Evolutionary conservation across 2,888 invertebrate genomes (phyloP), one percentile per base, ranked within the genome.

Genomic region (Steinernema carpocapsae): DNA sequence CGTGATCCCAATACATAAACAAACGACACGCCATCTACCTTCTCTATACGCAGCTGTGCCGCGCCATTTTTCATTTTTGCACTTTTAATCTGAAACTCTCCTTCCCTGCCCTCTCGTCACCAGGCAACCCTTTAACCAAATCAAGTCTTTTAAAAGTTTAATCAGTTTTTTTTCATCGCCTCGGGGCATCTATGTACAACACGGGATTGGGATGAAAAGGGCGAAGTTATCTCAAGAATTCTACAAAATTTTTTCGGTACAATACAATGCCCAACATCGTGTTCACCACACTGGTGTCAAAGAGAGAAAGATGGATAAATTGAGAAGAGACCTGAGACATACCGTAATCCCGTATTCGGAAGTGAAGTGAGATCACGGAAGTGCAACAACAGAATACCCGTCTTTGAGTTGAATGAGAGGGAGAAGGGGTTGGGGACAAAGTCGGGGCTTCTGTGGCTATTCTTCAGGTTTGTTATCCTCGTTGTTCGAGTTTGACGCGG

Each of bases 331-430:
- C 64, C 64, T 64, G 64, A 64, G 64, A 32, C 4, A 64, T 64
- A 64, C 64, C 64, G 64, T 64, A 64, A 64, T 64, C 64, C 64
- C 64, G 64, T 64, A 64, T 64, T 26, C 26, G 24, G n/a, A 64
- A 17, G 64, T 29, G 64, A 64, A 64, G 64, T 64, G 64, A 64
- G 64, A 64, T 64, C 64, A 64, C 64, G 64, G 64, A 64, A 64
- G 64, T 64, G 64, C 64, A 37, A 37, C 37, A 37, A 52, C 64
- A 37, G 32, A 64, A 32, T 64, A 64, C 56, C 56, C 56, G 56
- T 56, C 56, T 56, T 48, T 17, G 19, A 48, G 48, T 37, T 37
- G 37, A 37, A 37, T 37, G 48, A 48, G 48, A n/a, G 48, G 48
- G 48, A 17, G 48, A 48, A 37, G 48, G 24, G 26, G 10, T 26